Conservation (phyloP, 2,797 vertebrate species). For the Scolopax bukidnonensis region DNA sequence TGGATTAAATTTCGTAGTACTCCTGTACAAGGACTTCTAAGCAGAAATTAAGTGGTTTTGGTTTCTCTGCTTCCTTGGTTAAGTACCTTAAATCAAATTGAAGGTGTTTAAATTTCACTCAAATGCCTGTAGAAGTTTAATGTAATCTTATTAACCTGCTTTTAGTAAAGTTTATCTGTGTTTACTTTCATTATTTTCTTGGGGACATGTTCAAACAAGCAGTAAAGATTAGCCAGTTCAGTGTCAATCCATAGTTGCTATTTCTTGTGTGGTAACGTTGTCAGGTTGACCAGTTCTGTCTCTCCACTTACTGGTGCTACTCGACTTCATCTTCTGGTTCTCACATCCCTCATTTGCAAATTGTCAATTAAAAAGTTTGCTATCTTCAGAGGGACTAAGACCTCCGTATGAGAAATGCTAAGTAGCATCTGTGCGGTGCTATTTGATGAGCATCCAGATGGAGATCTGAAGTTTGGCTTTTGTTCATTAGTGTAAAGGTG, state of each 20-base stretch:
- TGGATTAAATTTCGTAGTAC: neutral
- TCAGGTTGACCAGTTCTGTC: neutral
- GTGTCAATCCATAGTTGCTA: neutral
- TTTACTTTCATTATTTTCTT: neutral
- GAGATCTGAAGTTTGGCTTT: neutral
- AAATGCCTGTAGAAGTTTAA: neutral
- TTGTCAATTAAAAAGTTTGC: neutral
- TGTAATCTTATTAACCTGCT: neutral
- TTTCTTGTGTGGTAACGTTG: neutral
- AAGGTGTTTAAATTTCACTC: neutral
- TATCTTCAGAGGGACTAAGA: neutral
- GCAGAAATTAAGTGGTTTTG: slow-evolving; percentile 28
- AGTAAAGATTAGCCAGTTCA: neutral
- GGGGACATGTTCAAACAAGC: neutral
- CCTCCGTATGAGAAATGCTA: neutral
- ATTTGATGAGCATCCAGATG: neutral
- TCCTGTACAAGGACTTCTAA: neutral
- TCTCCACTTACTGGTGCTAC: neutral
- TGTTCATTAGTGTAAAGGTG: neutral
- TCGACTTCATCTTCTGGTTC: neutral
- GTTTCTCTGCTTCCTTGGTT: slow-evolving; percentile 4
- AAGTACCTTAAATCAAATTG: slow-evolving; percentile 23
- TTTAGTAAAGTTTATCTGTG: neutral
- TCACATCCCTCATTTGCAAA: neutral
- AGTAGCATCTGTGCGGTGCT: neutral